These are phyloP conservation scores for Pocota personata DNA, from an alignment of 2,888 invertebrate genomes.

Conservation along the genomic window DNA sequence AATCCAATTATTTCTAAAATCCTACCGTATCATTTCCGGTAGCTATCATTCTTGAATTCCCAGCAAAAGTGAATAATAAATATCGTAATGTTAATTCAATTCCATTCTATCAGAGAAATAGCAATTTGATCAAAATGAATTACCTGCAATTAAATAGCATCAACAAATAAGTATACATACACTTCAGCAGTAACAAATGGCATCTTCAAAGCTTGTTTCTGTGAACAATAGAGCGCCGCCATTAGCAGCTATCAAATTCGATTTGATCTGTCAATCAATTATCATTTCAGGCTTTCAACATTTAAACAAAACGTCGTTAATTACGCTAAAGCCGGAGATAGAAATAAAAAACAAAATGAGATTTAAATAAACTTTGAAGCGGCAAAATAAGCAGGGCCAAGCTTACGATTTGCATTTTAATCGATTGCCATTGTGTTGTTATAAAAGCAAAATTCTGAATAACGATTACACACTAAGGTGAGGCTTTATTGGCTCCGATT, in stretches of 20 bases:
- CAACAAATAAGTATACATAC: neutral
- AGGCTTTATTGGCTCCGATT: constrained; percentile 61
- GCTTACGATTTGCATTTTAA: constrained; percentile 56
- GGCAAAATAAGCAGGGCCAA: constrained; percentile 17
- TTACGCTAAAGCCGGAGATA: neutral
- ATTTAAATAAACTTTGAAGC: constrained; percentile 16
- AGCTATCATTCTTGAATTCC: neutral
- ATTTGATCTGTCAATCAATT: constrained; percentile 55
- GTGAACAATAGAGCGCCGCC: neutral
- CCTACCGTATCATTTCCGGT: neutral
- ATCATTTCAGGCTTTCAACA: constrained; percentile 39
- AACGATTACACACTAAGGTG: constrained; percentile 36
- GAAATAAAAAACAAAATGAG: constrained; percentile 1
- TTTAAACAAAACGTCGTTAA: constrained; percentile 18
- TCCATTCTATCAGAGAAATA: neutral
- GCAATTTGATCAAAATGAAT: neutral
- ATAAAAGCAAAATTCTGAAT: constrained; percentile 28
- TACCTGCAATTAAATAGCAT: constrained; percentile 1
- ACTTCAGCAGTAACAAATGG: neutral
- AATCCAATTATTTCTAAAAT: neutral
- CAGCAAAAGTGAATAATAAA: neutral
- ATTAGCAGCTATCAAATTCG: constrained; percentile 23
- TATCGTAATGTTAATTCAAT: neutral
- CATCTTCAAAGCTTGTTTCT: neutral
- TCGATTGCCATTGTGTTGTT: constrained; percentile 50